Percentiles rank a stretch among this genome's conserved stretches.
Conservation (phyloP, 1,140 invertebrate genomes). For the Caenorhabditis remanei region DNA sequence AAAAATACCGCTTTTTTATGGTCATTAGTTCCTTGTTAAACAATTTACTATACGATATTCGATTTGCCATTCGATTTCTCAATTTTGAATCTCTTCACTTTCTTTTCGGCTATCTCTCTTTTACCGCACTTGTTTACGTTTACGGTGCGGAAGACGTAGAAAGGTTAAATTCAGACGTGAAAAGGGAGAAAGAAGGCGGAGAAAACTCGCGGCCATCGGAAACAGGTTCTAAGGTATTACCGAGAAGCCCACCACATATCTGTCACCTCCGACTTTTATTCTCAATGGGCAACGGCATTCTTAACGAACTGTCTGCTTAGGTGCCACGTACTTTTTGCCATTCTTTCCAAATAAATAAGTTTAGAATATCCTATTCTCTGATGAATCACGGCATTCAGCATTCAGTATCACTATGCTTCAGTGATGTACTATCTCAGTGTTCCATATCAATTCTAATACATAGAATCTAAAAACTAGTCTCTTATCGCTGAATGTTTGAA, state of each 20-base stretch:
- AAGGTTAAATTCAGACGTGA: conserved; percentile 41
- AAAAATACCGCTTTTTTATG: conserved; percentile 48
- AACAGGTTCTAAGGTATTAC: conserved; percentile 37
- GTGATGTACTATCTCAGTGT: background rate
- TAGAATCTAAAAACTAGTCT: conserved; percentile 39
- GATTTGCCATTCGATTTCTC: conserved; percentile 30
- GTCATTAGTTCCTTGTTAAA: conserved; percentile 24
- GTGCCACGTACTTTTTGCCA: background rate
- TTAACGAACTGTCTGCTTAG: background rate
- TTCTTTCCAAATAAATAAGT: no score
- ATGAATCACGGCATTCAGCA: background rate
- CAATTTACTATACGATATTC: conserved; percentile 25
- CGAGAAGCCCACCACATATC: conserved; percentile 18
- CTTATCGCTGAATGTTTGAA: conserved; percentile 22
- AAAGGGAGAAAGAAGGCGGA: background rate
- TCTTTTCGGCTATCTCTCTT: background rate
- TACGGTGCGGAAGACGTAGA: background rate
- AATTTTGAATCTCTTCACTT: conserved; percentile 23
- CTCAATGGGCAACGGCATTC: background rate
- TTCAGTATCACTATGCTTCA: background rate
- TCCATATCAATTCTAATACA: background rate
- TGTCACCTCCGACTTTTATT: conserved; percentile 32
- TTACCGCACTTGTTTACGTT: conserved; percentile 40
- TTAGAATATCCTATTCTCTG: background rate
- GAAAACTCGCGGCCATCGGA: conserved; percentile 23